Evolutionary conservation across 2,113 vertebrate genomes (phyloP), one percentile per base, ranked within the genome.

Genomic region (Tricholaema leucomelas): DNA sequence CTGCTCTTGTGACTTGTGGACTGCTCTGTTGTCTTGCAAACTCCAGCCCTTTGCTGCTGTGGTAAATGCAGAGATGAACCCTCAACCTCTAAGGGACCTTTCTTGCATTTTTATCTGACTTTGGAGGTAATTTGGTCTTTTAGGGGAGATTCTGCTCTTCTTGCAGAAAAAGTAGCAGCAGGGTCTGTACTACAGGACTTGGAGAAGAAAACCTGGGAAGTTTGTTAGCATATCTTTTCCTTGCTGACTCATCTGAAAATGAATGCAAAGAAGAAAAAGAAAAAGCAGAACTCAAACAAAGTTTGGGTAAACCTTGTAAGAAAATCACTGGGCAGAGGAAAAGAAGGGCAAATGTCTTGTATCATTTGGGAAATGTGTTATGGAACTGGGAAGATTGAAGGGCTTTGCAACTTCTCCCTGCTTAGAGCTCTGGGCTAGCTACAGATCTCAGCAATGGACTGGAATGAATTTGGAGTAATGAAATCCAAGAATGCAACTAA

Each of bases 331-430:
- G 31, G 20, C 16, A 46, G 67, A 66, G 79, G 71, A 91, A 91
- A 60, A 23, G 50, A 82, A 84, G 38, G 6, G 13, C 52, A 19
- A 6, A 2, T 36, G 44, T 72, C 64, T 92, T 58, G 28, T 35
- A 48, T 23, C 2, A n/a, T 52, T 78, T 69, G 35, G 60, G 58
- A 86, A 88, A 75, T 8, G 9, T 0, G 0, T 79, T 63, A 70
- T 79, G 36, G 85, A 91, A 74, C 20, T 70, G 52, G 19, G 36
- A 82, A 33, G 50, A 76, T 92, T 93, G 77, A 67, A 64, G 25
- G 35, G n/a, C 70, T 92, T 93, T 89, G 52, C 71, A 76, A 59
- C 71, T 88, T 95, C 91, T 69, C 61, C 78, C 48, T 91, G 88
- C 38, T 88, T 54, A 80, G 74, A 72, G 16, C 21, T 61, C 54